These are phyloP conservation scores for Dendropsophus ebraccatus DNA, from an alignment of 2,113 vertebrate species.

Conservation along the genomic window DNA sequence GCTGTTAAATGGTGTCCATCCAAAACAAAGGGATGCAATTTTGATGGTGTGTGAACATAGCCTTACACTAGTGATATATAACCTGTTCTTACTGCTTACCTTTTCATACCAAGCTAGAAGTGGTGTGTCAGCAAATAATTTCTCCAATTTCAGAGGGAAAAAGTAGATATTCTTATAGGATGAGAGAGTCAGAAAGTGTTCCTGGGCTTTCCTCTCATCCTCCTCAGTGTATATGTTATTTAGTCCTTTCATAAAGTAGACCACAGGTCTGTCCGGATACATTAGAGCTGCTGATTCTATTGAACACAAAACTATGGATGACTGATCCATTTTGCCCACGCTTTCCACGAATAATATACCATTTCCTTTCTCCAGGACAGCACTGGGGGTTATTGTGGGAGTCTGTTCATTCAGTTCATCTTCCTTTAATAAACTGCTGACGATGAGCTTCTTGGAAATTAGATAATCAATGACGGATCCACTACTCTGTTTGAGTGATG, in stretches of 20 bases:
- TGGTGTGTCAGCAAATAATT: slow-evolving; percentile 40
- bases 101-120: slow-evolving; percentile 72
- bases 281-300: slow-evolving; percentile 52
- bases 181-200: slow-evolving; percentile 69
- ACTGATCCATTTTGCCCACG: too few relatives aligned
- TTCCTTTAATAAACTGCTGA: background rate
- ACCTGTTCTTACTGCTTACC: slow-evolving; percentile 58
- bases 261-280: slow-evolving; percentile 68
- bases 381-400: slow-evolving; percentile 52
- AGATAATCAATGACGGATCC: too few relatives aligned
- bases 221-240: background rate
- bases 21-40: too few relatives aligned
- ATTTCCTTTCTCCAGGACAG: too few relatives aligned
- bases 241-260: slow-evolving; percentile 75
- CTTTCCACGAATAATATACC: too few relatives aligned
- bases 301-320: too few relatives aligned
- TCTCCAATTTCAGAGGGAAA: slow-evolving; percentile 73
- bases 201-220: slow-evolving; percentile 60
- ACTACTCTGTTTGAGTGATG: background rate
- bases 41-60: too few relatives aligned
- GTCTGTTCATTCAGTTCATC: background rate
- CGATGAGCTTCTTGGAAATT: slow-evolving; percentile 23
- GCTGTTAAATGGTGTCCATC: too few relatives aligned
- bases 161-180: slow-evolving; percentile 75
- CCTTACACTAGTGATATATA: too few relatives aligned